A percentile compares a stretch with the other conserved stretches of the same genome.
These are phyloP conservation scores for Chondrosia reniformis DNA, from an alignment of 37 sponge, comb jelly and placozoan species.

Conservation along the genomic window DNA sequence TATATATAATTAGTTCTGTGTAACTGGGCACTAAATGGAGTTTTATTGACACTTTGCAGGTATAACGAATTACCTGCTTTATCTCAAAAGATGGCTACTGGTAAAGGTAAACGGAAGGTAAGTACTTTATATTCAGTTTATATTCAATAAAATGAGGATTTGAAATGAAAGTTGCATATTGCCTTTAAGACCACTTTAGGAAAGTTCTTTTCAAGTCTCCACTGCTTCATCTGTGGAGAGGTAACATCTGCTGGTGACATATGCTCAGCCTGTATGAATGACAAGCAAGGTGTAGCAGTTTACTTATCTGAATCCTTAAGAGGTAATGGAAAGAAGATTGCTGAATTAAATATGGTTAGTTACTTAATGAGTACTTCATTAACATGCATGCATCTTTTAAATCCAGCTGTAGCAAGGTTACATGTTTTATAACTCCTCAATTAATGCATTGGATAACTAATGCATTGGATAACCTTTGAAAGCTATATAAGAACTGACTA, in stretches of 20 bases:
- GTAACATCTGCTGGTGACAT: slow-evolving; percentile 53
- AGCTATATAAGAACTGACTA: too few species aligned
- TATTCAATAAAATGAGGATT: too few species aligned
- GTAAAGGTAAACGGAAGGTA: not conserved
- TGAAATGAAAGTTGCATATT: not conserved
- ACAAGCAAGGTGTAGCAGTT: slow-evolving; percentile 44
- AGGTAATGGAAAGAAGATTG: not conserved
- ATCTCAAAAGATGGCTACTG: not conserved
- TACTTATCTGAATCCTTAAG: not conserved
- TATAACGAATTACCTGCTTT: not conserved
- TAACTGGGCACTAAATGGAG: too few species aligned
- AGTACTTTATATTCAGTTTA: not conserved
- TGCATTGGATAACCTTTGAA: too few species aligned
- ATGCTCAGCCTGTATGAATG: slow-evolving; percentile 44
- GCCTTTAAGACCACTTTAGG: slow-evolving; percentile 52
- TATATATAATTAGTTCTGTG: too few species aligned
- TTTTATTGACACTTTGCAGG: not conserved
- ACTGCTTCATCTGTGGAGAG: slow-evolving; percentile 72
- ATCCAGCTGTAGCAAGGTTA: too few species aligned
- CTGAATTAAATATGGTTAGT: not conserved
- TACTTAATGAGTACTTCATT: too few species aligned
- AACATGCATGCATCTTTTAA: too few species aligned
- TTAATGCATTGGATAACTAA: too few species aligned
- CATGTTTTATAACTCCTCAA: too few species aligned
- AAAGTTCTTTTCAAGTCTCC: slow-evolving; percentile 71